These are phyloP conservation scores for Rhynchotus rufescens DNA, from an alignment of 2,797 vertebrate genomes.

Conservation along the genomic window DNA sequence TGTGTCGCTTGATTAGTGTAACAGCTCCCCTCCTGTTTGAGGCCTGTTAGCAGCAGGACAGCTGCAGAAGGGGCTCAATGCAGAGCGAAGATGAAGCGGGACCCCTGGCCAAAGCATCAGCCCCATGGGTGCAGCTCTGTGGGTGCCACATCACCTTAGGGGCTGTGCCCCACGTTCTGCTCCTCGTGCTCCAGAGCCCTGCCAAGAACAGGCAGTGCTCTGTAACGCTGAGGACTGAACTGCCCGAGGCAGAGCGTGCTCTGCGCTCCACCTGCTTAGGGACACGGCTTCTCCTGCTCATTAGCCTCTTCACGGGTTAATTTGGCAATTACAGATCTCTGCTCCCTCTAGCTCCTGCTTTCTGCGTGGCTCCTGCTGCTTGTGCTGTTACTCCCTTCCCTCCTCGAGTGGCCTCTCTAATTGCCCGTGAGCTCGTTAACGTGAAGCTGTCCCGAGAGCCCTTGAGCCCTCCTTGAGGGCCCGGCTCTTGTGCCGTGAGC, in stretches of 20 bases:
- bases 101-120: not conserved
- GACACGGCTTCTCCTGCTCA: not conserved
- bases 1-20: not conserved
- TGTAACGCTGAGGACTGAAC: fast-evolving
- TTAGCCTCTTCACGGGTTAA: not conserved
- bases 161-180: not conserved
- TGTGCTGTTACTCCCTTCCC: not conserved
- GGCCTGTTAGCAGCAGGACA: not conserved
- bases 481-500: no score
- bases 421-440: not conserved
- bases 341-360: not conserved
- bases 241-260: not conserved
- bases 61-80: not conserved
- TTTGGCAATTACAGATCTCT: not conserved
- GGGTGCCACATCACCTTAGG: no score
- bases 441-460: not conserved
- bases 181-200: not conserved
- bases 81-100: not conserved
- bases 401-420: not conserved
- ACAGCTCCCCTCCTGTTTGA: not conserved
- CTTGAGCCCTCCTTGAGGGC: not conserved
- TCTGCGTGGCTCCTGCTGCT: not conserved
- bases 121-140: no score
- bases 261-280: not conserved
- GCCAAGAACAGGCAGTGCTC: fast-evolving